These are phyloP conservation scores for Myoxocephalus aenaeus DNA, from an alignment of 2,797 vertebrate species.

Conservation along the genomic window DNA sequence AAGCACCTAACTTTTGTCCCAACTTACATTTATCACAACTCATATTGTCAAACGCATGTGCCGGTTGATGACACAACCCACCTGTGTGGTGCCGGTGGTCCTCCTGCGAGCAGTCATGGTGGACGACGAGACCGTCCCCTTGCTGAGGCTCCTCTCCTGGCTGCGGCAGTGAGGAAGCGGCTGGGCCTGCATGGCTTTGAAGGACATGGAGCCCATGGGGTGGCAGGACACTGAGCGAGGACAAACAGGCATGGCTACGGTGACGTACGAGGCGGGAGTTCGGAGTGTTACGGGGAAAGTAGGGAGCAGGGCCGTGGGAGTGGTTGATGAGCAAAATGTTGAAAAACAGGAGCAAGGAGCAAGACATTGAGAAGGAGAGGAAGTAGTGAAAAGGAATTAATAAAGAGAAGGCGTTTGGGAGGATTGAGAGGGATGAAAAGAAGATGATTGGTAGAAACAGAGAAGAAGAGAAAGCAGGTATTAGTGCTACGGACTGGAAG, in stretches of 20 bases:
- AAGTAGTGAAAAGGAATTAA: constrained; percentile 47
- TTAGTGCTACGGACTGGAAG: constrained; percentile 58
- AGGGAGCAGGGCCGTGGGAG: constrained; percentile 23
- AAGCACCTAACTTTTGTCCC: neutral
- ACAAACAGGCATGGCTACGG: constrained; percentile 96
- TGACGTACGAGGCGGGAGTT: constrained; percentile 64
- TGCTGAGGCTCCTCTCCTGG: constrained; percentile 74
- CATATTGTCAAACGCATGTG: neutral
- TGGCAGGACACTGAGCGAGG: constrained; percentile 99
- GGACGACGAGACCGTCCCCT: constrained; percentile 49
- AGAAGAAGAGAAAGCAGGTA: constrained; percentile 54
- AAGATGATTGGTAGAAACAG: constrained; percentile 33
- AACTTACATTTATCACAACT: neutral
- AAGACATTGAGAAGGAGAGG: constrained; percentile 4
- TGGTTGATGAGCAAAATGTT: constrained; percentile 34
- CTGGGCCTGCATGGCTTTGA: constrained; percentile 89
- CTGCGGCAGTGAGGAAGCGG: constrained; percentile 76
- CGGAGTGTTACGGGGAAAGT: constrained; percentile 42
- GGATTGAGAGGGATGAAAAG: constrained; percentile 39
- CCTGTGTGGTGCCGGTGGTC: constrained; percentile 82
- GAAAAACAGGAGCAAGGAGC: constrained; percentile 28
- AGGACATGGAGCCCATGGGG: constrained; percentile 91
- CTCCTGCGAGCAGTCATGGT: constrained; percentile 82
- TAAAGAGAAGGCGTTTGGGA: constrained; percentile 54
- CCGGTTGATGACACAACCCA: constrained; percentile 57